A percentile compares a stretch with the other conserved stretches of the same genome.
phyloP scores from a whole-genome alignment of 2,888 invertebrate species.

The Latrodectus elegans region DNA sequence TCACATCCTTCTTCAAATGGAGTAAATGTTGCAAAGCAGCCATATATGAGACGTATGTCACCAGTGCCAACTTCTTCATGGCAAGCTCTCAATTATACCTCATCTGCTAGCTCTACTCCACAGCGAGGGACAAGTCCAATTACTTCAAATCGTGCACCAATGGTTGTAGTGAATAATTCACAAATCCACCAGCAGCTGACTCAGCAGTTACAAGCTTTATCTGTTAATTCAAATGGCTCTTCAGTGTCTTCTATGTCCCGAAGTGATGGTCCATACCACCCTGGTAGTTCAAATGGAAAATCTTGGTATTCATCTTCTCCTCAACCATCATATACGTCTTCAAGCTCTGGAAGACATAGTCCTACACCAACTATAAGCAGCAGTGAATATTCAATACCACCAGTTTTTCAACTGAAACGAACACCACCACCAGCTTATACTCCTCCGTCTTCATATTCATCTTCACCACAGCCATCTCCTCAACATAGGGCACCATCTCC shows the following conservation, averaged over 20 bases:
- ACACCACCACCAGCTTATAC: conserved; percentile 69
- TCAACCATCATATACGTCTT: conserved; percentile 71
- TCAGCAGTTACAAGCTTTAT: conserved; percentile 91
- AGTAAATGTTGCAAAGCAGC: conserved; percentile 76
- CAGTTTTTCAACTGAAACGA: conserved; percentile 65
- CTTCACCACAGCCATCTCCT: conserved; percentile 63
- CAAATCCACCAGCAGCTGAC: conserved; percentile 84
- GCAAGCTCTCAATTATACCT: conserved; percentile 59
- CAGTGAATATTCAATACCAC: conserved; percentile 70
- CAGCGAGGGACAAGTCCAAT: conserved; percentile 80
- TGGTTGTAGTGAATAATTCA: conserved; percentile 79
- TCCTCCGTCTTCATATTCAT: conserved; percentile 69
- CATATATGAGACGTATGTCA: conserved; percentile 85
- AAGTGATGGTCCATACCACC: conserved; percentile 79
- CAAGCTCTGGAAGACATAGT: conserved; percentile 71
- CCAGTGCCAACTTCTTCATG: conserved; percentile 76
- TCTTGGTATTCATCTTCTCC: conserved; percentile 70
- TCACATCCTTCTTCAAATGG: conserved; percentile 62
- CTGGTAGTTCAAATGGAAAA: conserved; percentile 64
- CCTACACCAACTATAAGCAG: conserved; percentile 71
- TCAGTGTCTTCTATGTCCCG: conserved; percentile 43
- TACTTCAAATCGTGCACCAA: conserved; percentile 81
- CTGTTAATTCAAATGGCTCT: conserved; percentile 78
- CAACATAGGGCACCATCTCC: conserved; percentile 53
- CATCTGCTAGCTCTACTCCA: conserved; percentile 72